Conservation (phyloP, 2,888 invertebrate genomes). For the Oxystoma pomonae region DNA sequence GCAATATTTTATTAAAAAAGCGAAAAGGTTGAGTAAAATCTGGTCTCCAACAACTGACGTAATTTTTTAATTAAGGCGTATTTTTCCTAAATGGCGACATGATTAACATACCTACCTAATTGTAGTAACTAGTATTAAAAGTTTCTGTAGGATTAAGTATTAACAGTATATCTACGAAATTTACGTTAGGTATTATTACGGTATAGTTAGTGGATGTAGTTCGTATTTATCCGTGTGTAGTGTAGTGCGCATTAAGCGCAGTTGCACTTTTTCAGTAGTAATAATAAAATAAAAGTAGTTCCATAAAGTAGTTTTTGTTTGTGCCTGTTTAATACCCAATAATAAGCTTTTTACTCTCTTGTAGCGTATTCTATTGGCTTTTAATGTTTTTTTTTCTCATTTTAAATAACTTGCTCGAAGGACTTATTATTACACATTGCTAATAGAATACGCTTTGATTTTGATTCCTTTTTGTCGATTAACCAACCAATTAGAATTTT, state of each 20-base stretch:
- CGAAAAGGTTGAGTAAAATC: too few relatives aligned
- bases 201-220: conserved; percentile 47
- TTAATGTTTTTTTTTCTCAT: too few relatives aligned
- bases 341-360: conserved; percentile 30
- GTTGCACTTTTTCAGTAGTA: conserved; percentile 51
- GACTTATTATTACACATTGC: too few relatives aligned
- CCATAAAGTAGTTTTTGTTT: conserved; percentile 50
- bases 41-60: too few relatives aligned
- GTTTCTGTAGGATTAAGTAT: conserved; percentile 28
- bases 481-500: too few relatives aligned
- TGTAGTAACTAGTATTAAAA: conserved; percentile 37
- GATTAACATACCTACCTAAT: not conserved
- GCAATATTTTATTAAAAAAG: too few relatives aligned
- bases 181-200: not conserved
- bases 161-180: conserved; percentile 43
- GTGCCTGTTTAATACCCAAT: conserved; percentile 46
- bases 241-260: conserved; percentile 44
- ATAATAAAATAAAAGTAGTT: conserved; percentile 55
- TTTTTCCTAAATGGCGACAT: too few relatives aligned
- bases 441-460: too few relatives aligned
- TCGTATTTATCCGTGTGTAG: conserved; percentile 48
- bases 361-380: too few relatives aligned
- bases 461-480: too few relatives aligned
- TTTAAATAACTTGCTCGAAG: too few relatives aligned
- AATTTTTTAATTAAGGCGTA: too few relatives aligned